Evolutionary conservation across 2,113 vertebrate species (phyloP).

Genomic region (Lagopus leucura): DNA sequence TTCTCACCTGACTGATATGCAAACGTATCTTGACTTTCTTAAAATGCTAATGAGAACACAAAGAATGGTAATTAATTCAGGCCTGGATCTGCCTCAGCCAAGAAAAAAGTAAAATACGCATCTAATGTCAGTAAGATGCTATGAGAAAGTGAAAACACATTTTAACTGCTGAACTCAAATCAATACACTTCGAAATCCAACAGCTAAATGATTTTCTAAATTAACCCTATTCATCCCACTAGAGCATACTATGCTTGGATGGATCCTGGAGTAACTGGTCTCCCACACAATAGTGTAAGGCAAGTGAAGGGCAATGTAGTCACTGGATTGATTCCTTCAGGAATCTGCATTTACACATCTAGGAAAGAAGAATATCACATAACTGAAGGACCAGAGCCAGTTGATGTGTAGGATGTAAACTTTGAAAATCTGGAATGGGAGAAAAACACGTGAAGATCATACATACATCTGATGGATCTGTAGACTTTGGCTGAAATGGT

Average conservation of each 20-base stretch:
- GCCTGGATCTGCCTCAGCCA: background rate
- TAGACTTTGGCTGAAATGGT: background rate
- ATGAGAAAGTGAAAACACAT: background rate
- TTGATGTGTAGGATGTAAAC: background rate
- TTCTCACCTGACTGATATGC: background rate
- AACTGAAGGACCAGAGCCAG: background rate
- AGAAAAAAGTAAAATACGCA: background rate
- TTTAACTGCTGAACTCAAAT: background rate
- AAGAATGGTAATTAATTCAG: background rate
- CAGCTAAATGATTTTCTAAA: background rate
- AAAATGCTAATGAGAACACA: background rate
- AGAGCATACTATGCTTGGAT: background rate
- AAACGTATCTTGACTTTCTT: background rate
- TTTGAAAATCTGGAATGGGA: background rate
- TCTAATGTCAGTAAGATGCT: background rate
- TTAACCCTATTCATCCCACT: background rate
- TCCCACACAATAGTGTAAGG: background rate
- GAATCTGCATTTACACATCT: background rate
- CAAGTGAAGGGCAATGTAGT: background rate
- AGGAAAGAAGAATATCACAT: background rate
- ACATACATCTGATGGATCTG: rapidly evolving
- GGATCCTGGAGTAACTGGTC: background rate
- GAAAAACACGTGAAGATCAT: background rate
- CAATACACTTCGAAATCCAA: background rate
- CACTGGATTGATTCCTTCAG: background rate